phyloP scores from a whole-genome alignment of 1,140 invertebrate genomes.

The Danaus plexippus region DNA sequence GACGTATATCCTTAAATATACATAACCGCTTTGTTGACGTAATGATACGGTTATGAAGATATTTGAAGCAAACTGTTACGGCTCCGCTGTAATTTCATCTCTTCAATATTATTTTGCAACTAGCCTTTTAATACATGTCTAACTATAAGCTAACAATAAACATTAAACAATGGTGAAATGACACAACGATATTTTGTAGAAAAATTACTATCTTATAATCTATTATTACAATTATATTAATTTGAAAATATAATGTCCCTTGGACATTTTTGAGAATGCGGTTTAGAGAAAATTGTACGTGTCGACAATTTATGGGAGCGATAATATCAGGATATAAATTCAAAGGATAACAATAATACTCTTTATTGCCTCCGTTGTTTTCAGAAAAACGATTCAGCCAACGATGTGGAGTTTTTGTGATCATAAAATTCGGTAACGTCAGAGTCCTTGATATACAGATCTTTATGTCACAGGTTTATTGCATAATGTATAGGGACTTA shows the following conservation, averaged over 20 bases:
- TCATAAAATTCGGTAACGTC: constrained; percentile 61
- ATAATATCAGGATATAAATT: constrained; percentile 68
- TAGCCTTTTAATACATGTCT: too few relatives aligned
- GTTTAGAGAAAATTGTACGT: constrained; percentile 50
- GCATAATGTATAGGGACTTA: constrained; percentile 14
- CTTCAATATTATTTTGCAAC: too few relatives aligned
- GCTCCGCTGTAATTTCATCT: too few relatives aligned
- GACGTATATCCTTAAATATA: too few relatives aligned
- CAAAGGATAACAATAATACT: constrained; percentile 68
- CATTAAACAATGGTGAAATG: too few relatives aligned
- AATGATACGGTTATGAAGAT: too few relatives aligned
- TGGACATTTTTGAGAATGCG: constrained; percentile 48
- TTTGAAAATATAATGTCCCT: constrained; percentile 15
- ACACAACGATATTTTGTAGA: too few relatives aligned
- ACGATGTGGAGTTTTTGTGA: constrained; percentile 47
- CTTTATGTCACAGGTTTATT: constrained; percentile 42
- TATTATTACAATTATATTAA: too few relatives aligned
- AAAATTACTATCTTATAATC: too few relatives aligned
- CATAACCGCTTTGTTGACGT: too few relatives aligned
- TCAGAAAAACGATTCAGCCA: constrained; percentile 58
- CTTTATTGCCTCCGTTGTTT: constrained; percentile 63
- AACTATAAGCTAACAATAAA: too few relatives aligned
- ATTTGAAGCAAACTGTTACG: too few relatives aligned
- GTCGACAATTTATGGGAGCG: constrained; percentile 59
- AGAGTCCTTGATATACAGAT: constrained; percentile 54